A percentile compares a stretch with the other conserved stretches of the same genome.
phyloP scores from a whole-genome alignment of 2,113 vertebrate genomes.

The Mesocricetus auratus region DNA sequence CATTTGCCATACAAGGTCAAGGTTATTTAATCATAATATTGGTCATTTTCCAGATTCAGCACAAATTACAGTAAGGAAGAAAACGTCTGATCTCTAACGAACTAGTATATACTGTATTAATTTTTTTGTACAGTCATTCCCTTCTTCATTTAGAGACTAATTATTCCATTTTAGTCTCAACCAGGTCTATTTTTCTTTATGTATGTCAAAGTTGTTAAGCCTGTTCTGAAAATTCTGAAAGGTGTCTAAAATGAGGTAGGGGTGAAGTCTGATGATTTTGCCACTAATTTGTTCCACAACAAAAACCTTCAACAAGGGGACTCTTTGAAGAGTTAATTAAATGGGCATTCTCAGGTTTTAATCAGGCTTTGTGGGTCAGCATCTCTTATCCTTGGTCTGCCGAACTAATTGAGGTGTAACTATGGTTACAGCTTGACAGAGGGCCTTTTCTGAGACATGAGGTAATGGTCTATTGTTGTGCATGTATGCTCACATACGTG shows the following conservation, averaged over 20 bases:
- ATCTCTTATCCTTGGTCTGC: slow-evolving; percentile 11
- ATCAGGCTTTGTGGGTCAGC: slow-evolving; percentile 37
- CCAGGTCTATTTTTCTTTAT: slow-evolving; percentile 17
- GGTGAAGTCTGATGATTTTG: slow-evolving; percentile 14
- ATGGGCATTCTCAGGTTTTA: slow-evolving; percentile 53
- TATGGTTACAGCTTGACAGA: slow-evolving; percentile 50
- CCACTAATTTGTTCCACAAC: slow-evolving; percentile 44
- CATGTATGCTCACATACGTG: background rate
- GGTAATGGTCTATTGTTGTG: background rate
- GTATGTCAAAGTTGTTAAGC: background rate
- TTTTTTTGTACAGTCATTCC: background rate
- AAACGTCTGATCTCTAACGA: background rate
- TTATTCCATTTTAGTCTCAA: background rate
- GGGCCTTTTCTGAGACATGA: slow-evolving; percentile 19
- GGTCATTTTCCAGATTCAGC: slow-evolving; percentile 10
- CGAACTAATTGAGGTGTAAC: slow-evolving; percentile 65
- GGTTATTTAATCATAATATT: background rate
- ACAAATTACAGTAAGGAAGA: background rate
- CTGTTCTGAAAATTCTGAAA: background rate
- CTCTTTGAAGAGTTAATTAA: slow-evolving; percentile 67
- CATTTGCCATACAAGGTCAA: background rate
- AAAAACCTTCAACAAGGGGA: slow-evolving; percentile 40
- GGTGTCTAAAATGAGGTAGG: slow-evolving; percentile 26
- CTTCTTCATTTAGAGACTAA: background rate
- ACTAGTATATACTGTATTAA: background rate